Conservation (phyloP, 2,888 invertebrate species). For the Tipula vernalis region DNA sequence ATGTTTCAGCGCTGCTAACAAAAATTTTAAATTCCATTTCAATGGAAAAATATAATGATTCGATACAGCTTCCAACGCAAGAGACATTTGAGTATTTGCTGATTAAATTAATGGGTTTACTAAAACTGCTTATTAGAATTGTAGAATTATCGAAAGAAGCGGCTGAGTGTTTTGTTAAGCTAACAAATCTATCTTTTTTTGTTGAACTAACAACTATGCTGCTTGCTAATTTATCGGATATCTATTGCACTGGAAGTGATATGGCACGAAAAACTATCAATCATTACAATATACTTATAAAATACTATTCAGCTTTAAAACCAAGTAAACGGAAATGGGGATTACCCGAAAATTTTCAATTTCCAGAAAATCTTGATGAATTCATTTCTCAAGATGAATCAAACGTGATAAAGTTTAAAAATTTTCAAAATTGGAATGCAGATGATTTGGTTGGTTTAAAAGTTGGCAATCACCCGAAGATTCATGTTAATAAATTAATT, state of each 20-base stretch:
- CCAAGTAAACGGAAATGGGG: neutral
- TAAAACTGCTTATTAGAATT: neutral
- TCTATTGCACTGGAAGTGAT: neutral
- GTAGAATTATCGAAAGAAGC: neutral
- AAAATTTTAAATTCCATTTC: neutral
- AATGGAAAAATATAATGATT: neutral
- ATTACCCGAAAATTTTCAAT: neutral
- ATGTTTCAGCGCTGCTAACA: neutral
- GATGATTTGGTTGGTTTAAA: neutral
- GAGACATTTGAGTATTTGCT: conserved; percentile 8
- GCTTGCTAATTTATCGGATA: neutral
- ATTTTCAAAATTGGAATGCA: neutral
- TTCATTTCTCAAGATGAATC: neutral
- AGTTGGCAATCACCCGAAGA: neutral
- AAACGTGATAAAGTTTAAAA: neutral
- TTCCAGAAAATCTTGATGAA: neutral
- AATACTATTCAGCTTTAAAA: neutral
- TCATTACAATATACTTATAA: neutral
- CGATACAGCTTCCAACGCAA: neutral
- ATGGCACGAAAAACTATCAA: neutral
- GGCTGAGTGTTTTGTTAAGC: neutral
- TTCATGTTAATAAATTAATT: neutral
- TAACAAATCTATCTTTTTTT: neutral
- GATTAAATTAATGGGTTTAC: neutral
- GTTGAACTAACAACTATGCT: neutral